Evolutionary conservation across 2,797 vertebrate species (phyloP).

Genomic region (Brachymystax lenok): DNA sequence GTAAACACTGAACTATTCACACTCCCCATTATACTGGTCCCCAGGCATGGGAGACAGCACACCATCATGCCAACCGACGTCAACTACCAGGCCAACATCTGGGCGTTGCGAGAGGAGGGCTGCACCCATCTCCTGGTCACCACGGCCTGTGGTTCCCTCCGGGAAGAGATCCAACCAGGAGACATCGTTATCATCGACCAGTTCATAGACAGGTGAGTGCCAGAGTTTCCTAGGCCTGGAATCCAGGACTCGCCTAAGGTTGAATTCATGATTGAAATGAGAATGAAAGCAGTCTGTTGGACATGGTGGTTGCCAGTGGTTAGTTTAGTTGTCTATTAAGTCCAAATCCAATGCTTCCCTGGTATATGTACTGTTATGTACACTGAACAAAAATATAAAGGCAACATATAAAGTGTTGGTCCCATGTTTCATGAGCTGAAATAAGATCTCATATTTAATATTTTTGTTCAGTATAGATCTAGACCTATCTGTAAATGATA

Average conservation of each 20-base stretch:
- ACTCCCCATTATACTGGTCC: background rate
- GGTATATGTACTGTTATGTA: too few species aligned
- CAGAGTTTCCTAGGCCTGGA: background rate
- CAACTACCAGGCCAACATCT: constrained; percentile 95
- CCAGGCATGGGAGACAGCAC: constrained; percentile 91
- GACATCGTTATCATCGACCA: constrained; percentile 95
- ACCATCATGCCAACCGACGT: constrained; percentile 90
- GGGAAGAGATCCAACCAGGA: constrained; percentile 93
- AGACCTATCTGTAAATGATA: too few species aligned
- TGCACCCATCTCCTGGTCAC: constrained; percentile 91
- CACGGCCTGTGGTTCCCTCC: constrained; percentile 93
- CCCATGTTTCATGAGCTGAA: too few species aligned
- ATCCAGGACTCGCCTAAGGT: background rate
- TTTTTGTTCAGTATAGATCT: too few species aligned
- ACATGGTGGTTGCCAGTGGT: background rate
- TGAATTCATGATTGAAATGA: background rate
- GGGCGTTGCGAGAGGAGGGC: constrained; percentile 91
- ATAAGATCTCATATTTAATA: too few species aligned
- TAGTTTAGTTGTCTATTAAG: background rate
- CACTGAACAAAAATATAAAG: too few species aligned
- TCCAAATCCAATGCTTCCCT: background rate
- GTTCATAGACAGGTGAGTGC: constrained; percentile 90
- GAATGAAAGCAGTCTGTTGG: background rate
- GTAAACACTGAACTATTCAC: background rate
- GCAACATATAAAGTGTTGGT: too few species aligned